phyloP scores from a whole-genome alignment of 2,797 vertebrate genomes.

The Harpagifer antarcticus region DNA sequence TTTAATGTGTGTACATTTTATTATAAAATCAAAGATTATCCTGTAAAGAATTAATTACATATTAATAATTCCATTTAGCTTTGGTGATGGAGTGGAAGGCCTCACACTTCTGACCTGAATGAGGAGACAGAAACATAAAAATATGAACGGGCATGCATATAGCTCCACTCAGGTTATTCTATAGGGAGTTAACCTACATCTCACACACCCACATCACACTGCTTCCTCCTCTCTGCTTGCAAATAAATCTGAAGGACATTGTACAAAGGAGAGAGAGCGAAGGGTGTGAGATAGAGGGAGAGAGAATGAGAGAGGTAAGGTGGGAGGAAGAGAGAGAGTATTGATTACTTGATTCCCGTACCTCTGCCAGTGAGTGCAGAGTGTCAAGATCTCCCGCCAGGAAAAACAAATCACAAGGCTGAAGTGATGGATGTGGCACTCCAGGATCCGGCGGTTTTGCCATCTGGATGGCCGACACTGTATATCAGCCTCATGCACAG shows the following conservation, averaged over 20 bases:
- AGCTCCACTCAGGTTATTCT: slow-evolving; percentile 64
- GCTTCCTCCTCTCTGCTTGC: slow-evolving; percentile 63
- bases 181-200: slow-evolving; percentile 77
- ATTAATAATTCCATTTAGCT: slow-evolving; percentile 28
- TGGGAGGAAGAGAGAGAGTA: slow-evolving; percentile 71
- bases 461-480: slow-evolving; percentile 84
- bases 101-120: slow-evolving; percentile 48
- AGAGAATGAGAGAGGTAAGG: slow-evolving; percentile 57
- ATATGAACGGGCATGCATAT: slow-evolving; percentile 60
- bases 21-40: slow-evolving; percentile 18
- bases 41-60: slow-evolving; percentile 14
- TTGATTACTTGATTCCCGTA: slow-evolving; percentile 85
- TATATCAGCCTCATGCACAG: slow-evolving; percentile 83
- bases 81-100: slow-evolving; percentile 16
- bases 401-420: slow-evolving; percentile 86
- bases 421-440: slow-evolving; percentile 88
- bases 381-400: slow-evolving; percentile 85
- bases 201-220: slow-evolving; percentile 63
- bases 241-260: slow-evolving; percentile 75
- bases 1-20: slow-evolving; percentile 1
- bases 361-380: slow-evolving; percentile 81
- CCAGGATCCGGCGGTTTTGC: slow-evolving; percentile 80
- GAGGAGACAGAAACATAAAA: slow-evolving; percentile 45
- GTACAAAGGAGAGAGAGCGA: slow-evolving; percentile 50
- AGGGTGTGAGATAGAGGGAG: slow-evolving; percentile 26